Base-by-base conservation (phyloP, 2,888 invertebrate species). In the Scaptomyza cyrtandrae region DNA sequence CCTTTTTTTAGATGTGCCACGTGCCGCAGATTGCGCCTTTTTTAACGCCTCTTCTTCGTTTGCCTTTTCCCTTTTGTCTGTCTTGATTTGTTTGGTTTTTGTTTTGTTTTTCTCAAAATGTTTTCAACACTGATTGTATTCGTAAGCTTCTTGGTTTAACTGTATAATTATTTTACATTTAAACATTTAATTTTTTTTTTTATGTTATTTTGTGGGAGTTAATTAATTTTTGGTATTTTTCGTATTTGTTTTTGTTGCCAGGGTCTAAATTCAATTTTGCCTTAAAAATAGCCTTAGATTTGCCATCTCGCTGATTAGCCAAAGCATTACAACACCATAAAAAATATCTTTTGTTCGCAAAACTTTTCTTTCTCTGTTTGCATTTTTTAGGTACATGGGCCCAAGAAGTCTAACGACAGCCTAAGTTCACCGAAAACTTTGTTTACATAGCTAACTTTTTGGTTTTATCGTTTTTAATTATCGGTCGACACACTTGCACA, bases 81-180 rank as follows among this genome's bases (percentile, higher is more conserved):
- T 62, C 62, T 65, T 46, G 29, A 48, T 54, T 50, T 44, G n/a
- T 68, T 67, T 59, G 10, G 45, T 64, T 63, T 63, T 61, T 31
- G 48, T 54, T 37, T 53, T 53, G 48, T 72, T 62, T 55, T 84
- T 75, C 74, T 78, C 76, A 69, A 80, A 86, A 88, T 87, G 87
- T 90, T 90, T 88, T 88, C 69, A 90, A 90, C 89, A 89, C 81
- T 90, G 91, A 90, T 90, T 90, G 91, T 90, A 88, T 90, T 89
- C 81, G 81, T 90, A 90, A 90, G 90, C 90, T 90, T 91, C 91
- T 90, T 90, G 90, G 91, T 86, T 91, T 86, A 85, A 84, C 78
- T 89, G 89, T 87, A 86, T 86, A 86, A 86, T 89, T 88, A 86
- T 86, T 86, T 89, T 86, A 89, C 86, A 89, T 82, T 86, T 88